phyloP scores from a whole-genome alignment of 2,888 invertebrate species.

The Ferrisia virgata region DNA sequence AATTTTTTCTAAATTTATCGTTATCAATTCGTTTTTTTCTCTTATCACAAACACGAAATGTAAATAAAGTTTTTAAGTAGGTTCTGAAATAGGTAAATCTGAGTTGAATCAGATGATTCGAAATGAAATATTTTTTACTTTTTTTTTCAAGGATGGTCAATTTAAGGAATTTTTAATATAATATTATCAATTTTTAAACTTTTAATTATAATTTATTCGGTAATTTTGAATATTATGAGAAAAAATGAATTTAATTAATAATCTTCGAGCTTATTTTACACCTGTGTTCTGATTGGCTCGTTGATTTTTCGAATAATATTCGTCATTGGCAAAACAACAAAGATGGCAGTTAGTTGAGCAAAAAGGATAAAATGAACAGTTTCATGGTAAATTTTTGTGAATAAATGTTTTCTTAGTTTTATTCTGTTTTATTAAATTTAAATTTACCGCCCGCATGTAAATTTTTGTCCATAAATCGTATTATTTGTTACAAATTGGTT shows the following conservation, averaged over 20 bases:
- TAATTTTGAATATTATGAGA: too few species aligned
- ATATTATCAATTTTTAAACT: too few species aligned
- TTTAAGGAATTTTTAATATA: too few species aligned
- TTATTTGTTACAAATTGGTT: background rate
- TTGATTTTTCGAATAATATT: background rate
- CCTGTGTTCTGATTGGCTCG: background rate
- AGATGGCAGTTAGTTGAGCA: background rate
- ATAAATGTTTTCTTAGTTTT: background rate
- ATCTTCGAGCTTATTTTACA: background rate
- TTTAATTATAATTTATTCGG: too few species aligned
- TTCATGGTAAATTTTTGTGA: background rate
- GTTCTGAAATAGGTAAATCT: too few species aligned
- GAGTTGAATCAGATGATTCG: too few species aligned
- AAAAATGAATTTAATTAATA: background rate
- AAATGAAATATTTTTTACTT: too few species aligned
- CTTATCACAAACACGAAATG: too few species aligned
- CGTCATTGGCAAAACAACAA: background rate
- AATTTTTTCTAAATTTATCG: too few species aligned
- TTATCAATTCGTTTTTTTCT: too few species aligned
- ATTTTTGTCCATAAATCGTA: background rate
- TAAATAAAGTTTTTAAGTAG: too few species aligned
- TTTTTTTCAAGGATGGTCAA: too few species aligned
- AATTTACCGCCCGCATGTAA: background rate
- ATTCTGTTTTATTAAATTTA: background rate
- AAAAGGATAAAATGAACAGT: background rate